phyloP scores from a whole-genome alignment of 2,113 vertebrate species.

The Tenebrosternarchus preto region DNA sequence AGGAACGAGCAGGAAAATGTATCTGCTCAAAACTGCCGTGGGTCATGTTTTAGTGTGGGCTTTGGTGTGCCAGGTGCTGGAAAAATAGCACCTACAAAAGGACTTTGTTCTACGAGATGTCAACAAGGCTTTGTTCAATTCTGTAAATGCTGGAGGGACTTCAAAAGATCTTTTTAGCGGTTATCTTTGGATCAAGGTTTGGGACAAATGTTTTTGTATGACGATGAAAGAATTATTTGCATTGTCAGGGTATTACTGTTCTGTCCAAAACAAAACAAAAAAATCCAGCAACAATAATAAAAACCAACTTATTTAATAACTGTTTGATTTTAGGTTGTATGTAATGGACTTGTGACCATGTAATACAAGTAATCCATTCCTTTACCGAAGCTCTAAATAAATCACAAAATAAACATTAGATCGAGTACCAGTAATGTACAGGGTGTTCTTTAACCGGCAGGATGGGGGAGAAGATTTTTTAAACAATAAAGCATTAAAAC shows the following conservation, averaged over 20 bases:
- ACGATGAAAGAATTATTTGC: conserved; percentile 3
- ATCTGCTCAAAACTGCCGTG: conserved; percentile 30
- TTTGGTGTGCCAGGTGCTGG: conserved; percentile 44
- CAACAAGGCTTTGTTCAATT: conserved; percentile 38
- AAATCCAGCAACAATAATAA: neutral
- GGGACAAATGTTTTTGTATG: neutral
- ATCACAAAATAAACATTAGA: neutral
- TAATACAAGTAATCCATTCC: too few relatives aligned
- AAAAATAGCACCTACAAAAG: neutral
- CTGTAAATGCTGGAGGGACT: conserved; percentile 37
- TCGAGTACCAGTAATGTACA: neutral
- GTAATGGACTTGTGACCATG: neutral
- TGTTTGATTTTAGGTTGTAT: neutral
- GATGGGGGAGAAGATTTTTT: too few relatives aligned
- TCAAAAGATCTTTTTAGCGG: conserved; percentile 25
- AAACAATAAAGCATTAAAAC: too few relatives aligned
- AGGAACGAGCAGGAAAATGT: conserved; percentile 25
- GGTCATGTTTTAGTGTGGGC: conserved; percentile 7
- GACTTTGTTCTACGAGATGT: conserved; percentile 33
- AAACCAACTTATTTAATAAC: neutral
- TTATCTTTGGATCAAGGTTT: conserved; percentile 1
- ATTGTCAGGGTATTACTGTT: neutral
- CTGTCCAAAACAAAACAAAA: neutral
- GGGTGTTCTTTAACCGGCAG: too few relatives aligned
- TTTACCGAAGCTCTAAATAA: neutral